phyloP scores from a whole-genome alignment of 2,113 vertebrate species.

The Pachypanchax playfairii region DNA sequence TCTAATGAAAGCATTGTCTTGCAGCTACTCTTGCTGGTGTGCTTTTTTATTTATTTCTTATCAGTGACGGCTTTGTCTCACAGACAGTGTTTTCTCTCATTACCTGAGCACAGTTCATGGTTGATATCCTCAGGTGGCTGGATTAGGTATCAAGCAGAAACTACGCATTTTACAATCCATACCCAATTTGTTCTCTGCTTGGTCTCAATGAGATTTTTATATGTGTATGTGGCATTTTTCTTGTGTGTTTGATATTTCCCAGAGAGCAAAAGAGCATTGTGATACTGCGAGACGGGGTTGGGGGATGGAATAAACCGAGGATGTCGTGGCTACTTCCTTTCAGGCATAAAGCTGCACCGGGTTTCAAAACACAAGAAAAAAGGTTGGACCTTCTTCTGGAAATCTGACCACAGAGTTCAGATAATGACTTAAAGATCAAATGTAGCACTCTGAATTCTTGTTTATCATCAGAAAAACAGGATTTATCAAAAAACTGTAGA shows the following conservation, averaged over 20 bases:
- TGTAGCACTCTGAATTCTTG: not conserved
- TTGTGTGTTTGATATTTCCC: constrained; percentile 11
- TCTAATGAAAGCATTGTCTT: not conserved
- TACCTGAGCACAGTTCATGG: constrained; percentile 18
- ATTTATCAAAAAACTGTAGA: no score
- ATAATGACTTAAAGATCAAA: constrained; percentile 7
- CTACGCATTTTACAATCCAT: constrained; percentile 31
- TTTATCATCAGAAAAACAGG: not conserved
- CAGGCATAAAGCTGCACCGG: constrained; percentile 24
- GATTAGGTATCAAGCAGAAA: constrained; percentile 26
- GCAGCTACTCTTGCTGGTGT: not conserved
- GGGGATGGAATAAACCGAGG: not conserved
- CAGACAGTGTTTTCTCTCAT: constrained; percentile 26
- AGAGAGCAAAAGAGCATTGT: constrained; percentile 1
- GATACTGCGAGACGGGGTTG: constrained; percentile 4
- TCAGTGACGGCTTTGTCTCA: constrained; percentile 23
- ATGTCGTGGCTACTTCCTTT: constrained; percentile 35
- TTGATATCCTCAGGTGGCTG: constrained; percentile 16
- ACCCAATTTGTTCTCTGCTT: constrained; percentile 43
- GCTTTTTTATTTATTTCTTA: constrained; percentile 20
- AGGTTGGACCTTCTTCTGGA: not conserved
- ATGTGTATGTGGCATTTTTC: constrained; percentile 18
- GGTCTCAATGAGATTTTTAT: constrained; percentile 22
- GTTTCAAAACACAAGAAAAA: constrained; percentile 13
- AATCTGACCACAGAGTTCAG: constrained; percentile 12